These are phyloP conservation scores for Achatina immaculata DNA, from an alignment of 1,140 invertebrate species.

Conservation along the genomic window DNA sequence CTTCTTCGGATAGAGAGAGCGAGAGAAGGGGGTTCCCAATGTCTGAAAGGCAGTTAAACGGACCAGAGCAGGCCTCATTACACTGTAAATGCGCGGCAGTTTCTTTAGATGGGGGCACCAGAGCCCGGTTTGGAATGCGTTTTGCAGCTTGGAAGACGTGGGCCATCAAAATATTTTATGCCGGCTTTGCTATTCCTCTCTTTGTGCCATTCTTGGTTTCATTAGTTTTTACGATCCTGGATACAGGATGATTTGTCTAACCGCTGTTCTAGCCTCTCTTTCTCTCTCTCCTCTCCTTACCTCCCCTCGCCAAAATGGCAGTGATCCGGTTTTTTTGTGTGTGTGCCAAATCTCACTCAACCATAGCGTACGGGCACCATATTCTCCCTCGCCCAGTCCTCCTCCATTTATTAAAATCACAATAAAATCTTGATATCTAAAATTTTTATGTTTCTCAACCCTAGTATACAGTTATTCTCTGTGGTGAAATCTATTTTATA, in stretches of 20 bases:
- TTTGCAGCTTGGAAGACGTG: background rate
- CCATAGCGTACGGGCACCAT: no score
- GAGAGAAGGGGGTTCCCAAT: background rate
- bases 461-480: background rate
- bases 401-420: background rate
- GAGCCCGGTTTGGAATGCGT: slow-evolving; percentile 1
- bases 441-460: background rate
- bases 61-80: background rate
- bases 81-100: background rate
- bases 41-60: slow-evolving; percentile 4
- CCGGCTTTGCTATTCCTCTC: background rate
- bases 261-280: background rate
- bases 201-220: background rate
- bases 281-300: background rate
- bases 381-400: background rate
- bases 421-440: background rate
- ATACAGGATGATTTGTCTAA: background rate
- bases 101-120: background rate
- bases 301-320: background rate
- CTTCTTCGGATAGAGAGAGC: background rate
- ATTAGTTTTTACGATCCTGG: background rate
- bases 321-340: no score
- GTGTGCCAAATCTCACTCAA: no score
- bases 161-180: slow-evolving; percentile 7
- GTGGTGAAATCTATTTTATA: no score